These are phyloP conservation scores for Drosophila gaucha DNA, from an alignment of 2,888 invertebrate genomes.

Conservation along the genomic window DNA sequence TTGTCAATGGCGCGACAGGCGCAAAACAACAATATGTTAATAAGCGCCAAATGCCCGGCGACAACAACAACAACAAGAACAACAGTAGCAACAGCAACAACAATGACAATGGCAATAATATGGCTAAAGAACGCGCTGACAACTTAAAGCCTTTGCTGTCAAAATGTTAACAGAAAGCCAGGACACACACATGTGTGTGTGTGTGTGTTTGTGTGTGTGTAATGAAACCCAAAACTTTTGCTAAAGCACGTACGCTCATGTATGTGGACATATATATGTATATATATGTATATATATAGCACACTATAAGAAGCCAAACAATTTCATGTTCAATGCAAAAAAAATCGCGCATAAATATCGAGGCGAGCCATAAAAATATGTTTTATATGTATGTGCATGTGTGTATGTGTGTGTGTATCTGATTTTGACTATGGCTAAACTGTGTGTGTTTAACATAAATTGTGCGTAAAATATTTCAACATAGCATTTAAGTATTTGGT, in stretches of 20 bases:
- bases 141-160: slow-evolving; percentile 75
- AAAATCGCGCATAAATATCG: slow-evolving; percentile 70
- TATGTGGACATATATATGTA: slow-evolving; percentile 28
- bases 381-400: slow-evolving; percentile 30
- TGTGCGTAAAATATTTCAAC: slow-evolving; percentile 64
- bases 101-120: slow-evolving; percentile 41
- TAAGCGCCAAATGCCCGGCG: slow-evolving; percentile 47
- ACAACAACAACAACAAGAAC: slow-evolving; percentile 9
- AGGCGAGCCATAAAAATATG: slow-evolving; percentile 65
- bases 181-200: slow-evolving; percentile 20
- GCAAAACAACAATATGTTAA: slow-evolving; percentile 69
- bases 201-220: slow-evolving; percentile 27
- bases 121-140: slow-evolving; percentile 70
- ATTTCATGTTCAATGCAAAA: slow-evolving; percentile 67
- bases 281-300: slow-evolving; percentile 21
- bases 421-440: slow-evolving; percentile 55
- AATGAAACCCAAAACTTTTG: slow-evolving; percentile 65
- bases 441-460: slow-evolving; percentile 70
- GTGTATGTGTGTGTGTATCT: slow-evolving; percentile 17
- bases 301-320: slow-evolving; percentile 55
- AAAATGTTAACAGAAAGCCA: slow-evolving; percentile 59
- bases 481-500: slow-evolving; percentile 47
- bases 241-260: slow-evolving; percentile 63
- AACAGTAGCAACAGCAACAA: slow-evolving; percentile 14
- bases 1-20: slow-evolving; percentile 69